Evolutionary conservation across 2,797 vertebrate species (phyloP), one percentile per base, ranked within the genome.

Genomic region (Hippoglossus hippoglossus): DNA sequence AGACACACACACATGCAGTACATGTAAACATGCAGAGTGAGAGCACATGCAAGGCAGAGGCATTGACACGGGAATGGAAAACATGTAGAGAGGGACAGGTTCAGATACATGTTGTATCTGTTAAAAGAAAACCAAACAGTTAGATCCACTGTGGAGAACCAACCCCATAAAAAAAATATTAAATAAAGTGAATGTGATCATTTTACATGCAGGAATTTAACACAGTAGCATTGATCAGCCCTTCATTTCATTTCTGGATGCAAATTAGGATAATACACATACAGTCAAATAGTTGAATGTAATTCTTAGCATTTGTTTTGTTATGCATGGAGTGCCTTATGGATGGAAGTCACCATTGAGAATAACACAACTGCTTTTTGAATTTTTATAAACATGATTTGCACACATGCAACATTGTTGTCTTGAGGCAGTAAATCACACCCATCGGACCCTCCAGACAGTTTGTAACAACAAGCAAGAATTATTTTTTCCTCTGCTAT

Each of bases 211-310:
- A 26, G 62, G n/a, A 68, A 51, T n/a, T 55, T 46, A 21, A 67
- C 2, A 59, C 58, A 64, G 53, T 54, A 68, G 65, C 46, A 61
- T 76, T 81, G 67, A 76, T 64, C 59, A 92, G 91, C 91, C 91
- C 92, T 91, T 93, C 91, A 93, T 92, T 93, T 88, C 89, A 92
- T 91, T 79, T 91, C 81, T 87, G 90, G 89, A 92, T 90, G 90
- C 74, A 81, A 53, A 73, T 78, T 54, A 65, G 64, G 73, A 80
- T 21, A 47, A 84, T 22, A 64, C 55, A 68, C 71, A 73, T 63
- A 61, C 70, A 75, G 86, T 83, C 81, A 86, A 89, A 88, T 73
- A 77, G 77, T 59, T 77, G 73, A 70, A 68, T 64, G 49, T 72
- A 81, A 71, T 85, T 79, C 84, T 86, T 85, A 63, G 73, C 71